Base-by-base conservation (phyloP, 2,113 vertebrate genomes). In the Salvelinus namaycush region DNA sequence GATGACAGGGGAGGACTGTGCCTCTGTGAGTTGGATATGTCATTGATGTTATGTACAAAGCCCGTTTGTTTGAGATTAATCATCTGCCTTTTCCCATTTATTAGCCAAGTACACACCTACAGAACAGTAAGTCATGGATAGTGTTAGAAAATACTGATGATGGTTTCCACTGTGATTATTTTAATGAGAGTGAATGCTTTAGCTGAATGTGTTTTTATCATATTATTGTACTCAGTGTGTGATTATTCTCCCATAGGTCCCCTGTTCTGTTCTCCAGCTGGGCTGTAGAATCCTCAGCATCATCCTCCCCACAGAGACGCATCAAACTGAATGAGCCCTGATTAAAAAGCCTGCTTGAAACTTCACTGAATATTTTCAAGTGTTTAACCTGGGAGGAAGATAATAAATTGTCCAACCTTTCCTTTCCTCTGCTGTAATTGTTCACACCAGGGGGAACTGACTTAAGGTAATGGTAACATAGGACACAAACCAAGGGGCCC, bases 301-400 rank as follows among this genome's bases (percentile, higher is more conserved):
- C 44, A 70, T 31, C 39, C 78, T 72, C 80, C 79, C 77, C 54
- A 70, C 70, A 74, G 81, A 84, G 75, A 74, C 3, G n/a, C 22
- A 78, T 85, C 77, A 81, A 80, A 89, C 77, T 76, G 8, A 84
- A 81, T 69, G 27, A 66, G 66, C 68, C 20, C 77, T 81, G 79
- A 79, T 84, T 76, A 82, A 83, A 85, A 64, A 77, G 73, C 65
- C 77, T 76, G 80, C 77, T 81, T 76, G 71, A 81, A 89, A 87
- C 79, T 86, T 87, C 70, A 84, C 75, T 72, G 79, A 85, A 80
- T 72, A 80, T 80, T 66, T 80, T 81, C 2, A 76, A 79, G 76
- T 84, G 70, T 88, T 88, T 84, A 88, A 88, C 84, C 86, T 82
- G 75, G 29, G 70, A 76, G 69, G 51, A 81, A 27, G 51, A 74